Percentiles rank a stretch among this genome's conserved stretches.
Conservation (phyloP, 2,113 vertebrate species). For the Galeopterus variegatus region DNA sequence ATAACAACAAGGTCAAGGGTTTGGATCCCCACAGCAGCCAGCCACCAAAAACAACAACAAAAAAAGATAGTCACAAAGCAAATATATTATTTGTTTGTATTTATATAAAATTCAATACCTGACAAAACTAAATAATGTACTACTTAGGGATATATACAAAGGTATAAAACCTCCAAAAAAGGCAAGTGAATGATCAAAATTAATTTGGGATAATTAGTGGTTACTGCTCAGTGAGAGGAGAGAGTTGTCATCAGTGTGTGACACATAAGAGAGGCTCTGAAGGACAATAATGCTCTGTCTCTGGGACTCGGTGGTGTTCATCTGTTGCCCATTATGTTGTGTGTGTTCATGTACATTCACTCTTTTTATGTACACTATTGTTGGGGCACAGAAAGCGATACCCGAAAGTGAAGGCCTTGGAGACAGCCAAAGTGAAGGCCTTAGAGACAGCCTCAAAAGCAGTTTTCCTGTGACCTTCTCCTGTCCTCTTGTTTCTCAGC, state of each 20-base stretch:
- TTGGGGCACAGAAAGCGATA: too few relatives aligned
- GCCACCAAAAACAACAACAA: too few relatives aligned
- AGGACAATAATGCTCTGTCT: neutral
- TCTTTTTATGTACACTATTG: neutral
- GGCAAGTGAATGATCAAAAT: neutral
- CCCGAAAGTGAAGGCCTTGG: too few relatives aligned
- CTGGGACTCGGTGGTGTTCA: neutral
- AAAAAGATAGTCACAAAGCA: neutral
- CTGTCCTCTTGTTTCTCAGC: too few relatives aligned
- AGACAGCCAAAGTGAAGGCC: too few relatives aligned
- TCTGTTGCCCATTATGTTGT: neutral
- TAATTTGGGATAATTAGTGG: neutral
- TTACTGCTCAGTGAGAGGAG: neutral
- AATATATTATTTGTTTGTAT: neutral
- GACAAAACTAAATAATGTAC: neutral
- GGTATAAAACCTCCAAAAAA: neutral
- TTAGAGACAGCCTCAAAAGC: too few relatives aligned
- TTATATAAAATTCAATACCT: conserved; percentile 29
- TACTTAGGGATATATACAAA: neutral
- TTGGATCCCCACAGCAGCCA: too few relatives aligned
- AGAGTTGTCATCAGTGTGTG: neutral
- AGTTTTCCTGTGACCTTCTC: too few relatives aligned
- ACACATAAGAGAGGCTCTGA: neutral
- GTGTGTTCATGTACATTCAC: neutral
- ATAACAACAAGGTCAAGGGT: too few relatives aligned